Evolutionary conservation across 2,888 invertebrate genomes (phyloP), one percentile per base, ranked within the genome.

Genomic region (Euzophera pinguis): DNA sequence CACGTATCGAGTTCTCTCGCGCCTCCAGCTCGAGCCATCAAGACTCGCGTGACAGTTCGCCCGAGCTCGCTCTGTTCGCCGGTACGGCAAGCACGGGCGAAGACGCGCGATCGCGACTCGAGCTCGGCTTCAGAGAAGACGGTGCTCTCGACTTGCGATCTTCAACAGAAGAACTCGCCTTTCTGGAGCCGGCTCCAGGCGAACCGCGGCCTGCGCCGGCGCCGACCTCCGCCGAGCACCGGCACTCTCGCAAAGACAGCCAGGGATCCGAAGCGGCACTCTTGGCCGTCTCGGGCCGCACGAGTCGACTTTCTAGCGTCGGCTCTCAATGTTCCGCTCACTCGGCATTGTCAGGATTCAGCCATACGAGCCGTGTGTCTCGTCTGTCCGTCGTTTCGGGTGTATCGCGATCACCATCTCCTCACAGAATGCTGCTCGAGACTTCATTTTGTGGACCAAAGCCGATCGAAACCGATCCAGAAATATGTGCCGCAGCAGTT

Each of bases 391-490:
- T 78, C 9, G 91, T 88, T 53, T 92, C 92, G 10, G 91, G 85
- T 42, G 73, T 87, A 16, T 94, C 94, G 4, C 92, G 95, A 57
- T 95, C 95, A 29, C 96, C 97, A 1, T 97, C 97, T 10, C 97
- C 97, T n/a, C 97, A 97, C 87, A 95, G 95, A 79, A 96, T 96
- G 93, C 90, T 97, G 52, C 90, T 97, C 54, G 97, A 97, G 84
- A 97, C 97, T 0, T 97, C 97, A 0, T 97, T 97, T 78, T 97
- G 97, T 80, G 97, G 97, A 0, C 95, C 94, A 48, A 96, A 96
- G 71, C 95, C 96, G 0, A 91, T 92, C 51, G 84, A 93, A 56
- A 87, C 78, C 17, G 90, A 90, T 75, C 92, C 82, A 47, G 89
- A 89, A 64, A 83, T 74, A 16, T 84, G 86, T 56, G 81, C 83